Percentiles rank a stretch among this genome's conserved stretches.
phyloP scores from a whole-genome alignment of 1,140 invertebrate genomes.

The Brachionus angularis region DNA sequence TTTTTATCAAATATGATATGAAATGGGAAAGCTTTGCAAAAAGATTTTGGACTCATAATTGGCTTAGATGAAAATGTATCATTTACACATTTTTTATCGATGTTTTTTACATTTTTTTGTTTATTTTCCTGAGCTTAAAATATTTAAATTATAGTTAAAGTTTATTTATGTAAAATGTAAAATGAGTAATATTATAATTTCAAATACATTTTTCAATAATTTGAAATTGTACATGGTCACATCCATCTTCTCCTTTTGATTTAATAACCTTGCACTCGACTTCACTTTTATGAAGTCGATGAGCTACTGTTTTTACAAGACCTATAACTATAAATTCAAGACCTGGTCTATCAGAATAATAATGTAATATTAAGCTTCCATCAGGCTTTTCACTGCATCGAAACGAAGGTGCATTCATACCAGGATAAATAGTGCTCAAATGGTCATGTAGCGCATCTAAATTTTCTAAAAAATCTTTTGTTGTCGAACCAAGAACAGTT shows the following conservation, averaged over 20 bases:
- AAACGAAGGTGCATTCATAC: conserved; percentile 59
- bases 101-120: conserved; percentile 57
- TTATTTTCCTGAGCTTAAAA: conserved; percentile 60
- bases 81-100: conserved; percentile 46
- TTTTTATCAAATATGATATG: conserved; percentile 85
- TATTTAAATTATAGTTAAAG: not conserved
- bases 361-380: conserved; percentile 55
- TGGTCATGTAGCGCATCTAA: conserved; percentile 57
- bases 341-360: conserved; percentile 56
- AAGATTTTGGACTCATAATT: conserved; percentile 72
- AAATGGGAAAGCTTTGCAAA: conserved; percentile 88
- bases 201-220: conserved; percentile 76
- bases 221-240: conserved; percentile 86
- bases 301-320: conserved; percentile 67
- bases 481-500: conserved; percentile 52
- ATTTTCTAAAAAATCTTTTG: conserved; percentile 53
- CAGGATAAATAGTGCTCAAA: conserved; percentile 55
- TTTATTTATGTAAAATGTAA: too few species aligned
- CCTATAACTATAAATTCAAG: conserved; percentile 54
- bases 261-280: conserved; percentile 79
- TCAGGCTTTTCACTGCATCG: conserved; percentile 62
- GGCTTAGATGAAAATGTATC: conserved; percentile 12
- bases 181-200: too few species aligned
- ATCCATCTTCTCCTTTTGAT: conserved; percentile 70
- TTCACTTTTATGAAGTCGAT: conserved; percentile 80